Evolutionary conservation across 2,113 vertebrate species (phyloP).

Genomic region (Vicugna pacos): DNA sequence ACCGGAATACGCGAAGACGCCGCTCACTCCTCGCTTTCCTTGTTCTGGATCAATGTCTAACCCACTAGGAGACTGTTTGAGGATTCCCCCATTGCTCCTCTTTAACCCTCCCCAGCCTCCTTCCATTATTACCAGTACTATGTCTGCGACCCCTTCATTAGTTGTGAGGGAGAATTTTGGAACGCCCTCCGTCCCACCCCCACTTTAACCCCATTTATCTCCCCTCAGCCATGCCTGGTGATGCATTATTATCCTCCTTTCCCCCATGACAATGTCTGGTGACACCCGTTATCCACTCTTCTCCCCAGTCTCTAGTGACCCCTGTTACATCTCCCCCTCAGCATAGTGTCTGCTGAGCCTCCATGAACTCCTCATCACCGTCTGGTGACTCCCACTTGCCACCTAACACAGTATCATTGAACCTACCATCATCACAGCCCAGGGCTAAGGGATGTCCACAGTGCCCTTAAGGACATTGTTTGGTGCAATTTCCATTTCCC

Average conservation of each 20-base stretch:
- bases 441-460: neutral
- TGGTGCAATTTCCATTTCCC: neutral
- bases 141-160: neutral
- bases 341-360: neutral
- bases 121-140: neutral
- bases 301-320: neutral
- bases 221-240: neutral
- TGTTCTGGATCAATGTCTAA: neutral
- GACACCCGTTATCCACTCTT: neutral
- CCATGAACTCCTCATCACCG: neutral
- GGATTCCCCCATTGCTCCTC: neutral
- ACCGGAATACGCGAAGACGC: neutral
- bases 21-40: neutral
- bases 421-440: neutral
- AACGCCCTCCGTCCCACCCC: neutral
- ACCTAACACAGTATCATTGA: neutral
- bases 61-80: neutral
- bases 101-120: neutral
- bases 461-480: neutral
- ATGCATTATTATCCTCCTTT: neutral
- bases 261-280: neutral
- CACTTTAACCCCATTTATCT: neutral
- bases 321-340: neutral
- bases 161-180: constrained; percentile 3
- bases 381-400: neutral